A percentile compares a stretch with the other conserved stretches of the same genome.
These are phyloP conservation scores for Siniperca knerii DNA, from an alignment of 2,113 vertebrate species.

Conservation along the genomic window DNA sequence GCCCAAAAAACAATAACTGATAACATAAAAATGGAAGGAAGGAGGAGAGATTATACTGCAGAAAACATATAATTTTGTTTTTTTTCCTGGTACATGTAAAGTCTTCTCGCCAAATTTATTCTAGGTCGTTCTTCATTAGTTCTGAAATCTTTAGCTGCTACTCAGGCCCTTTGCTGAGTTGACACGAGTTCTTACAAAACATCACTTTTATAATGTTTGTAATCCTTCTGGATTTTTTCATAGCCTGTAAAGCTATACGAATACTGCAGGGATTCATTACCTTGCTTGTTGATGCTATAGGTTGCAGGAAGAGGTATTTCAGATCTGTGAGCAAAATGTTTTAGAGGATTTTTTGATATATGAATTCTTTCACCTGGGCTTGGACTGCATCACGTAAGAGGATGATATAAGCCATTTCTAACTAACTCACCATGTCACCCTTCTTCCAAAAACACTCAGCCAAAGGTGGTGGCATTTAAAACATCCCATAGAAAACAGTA, in stretches of 20 bases:
- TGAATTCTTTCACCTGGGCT: neutral
- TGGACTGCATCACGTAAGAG: neutral
- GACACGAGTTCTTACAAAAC: conserved; percentile 6
- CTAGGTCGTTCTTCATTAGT: neutral
- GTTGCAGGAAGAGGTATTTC: neutral
- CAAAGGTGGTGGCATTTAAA: neutral
- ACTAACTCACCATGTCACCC: neutral
- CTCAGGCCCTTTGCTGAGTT: conserved; percentile 1
- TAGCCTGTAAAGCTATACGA: neutral
- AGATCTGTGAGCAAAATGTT: conserved; percentile 15
- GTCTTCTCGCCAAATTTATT: neutral
- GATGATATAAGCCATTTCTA: neutral
- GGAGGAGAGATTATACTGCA: neutral
- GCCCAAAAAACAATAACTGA: conserved; percentile 26
- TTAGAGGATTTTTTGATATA: neutral
- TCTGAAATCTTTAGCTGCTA: neutral
- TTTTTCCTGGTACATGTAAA: neutral
- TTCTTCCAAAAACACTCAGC: neutral
- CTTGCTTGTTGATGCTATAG: neutral
- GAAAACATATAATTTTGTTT: neutral
- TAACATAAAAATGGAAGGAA: conserved; percentile 6
- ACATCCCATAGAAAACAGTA: neutral
- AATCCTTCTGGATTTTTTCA: conserved; percentile 4
- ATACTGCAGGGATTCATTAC: neutral
- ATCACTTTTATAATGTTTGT: conserved; percentile 17